These are phyloP conservation scores for Sphyrna mokarran DNA, from an alignment of 2,113 vertebrate genomes.

Conservation along the genomic window DNA sequence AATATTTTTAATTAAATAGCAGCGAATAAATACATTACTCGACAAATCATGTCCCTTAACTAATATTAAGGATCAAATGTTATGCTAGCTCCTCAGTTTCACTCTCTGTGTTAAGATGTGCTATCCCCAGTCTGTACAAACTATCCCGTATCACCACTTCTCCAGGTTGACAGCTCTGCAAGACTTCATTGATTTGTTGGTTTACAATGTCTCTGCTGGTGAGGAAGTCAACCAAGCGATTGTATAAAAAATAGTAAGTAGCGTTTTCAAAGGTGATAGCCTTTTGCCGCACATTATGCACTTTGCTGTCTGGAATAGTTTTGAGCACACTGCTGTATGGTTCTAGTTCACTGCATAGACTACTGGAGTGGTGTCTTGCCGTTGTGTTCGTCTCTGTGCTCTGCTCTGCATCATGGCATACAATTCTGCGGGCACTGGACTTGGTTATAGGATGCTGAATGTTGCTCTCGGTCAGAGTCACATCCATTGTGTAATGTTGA, in stretches of 20 bases:
- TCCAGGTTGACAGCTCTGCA: conserved; percentile 85
- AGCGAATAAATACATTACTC: conserved; percentile 24
- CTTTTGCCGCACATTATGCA: conserved; percentile 49
- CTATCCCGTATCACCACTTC: conserved; percentile 90
- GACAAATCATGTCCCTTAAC: conserved; percentile 14
- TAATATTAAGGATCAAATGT: conserved; percentile 46
- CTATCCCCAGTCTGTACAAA: conserved; percentile 86
- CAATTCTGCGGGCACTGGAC: conserved; percentile 64
- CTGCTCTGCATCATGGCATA: conserved; percentile 54
- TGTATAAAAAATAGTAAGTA: conserved; percentile 94
- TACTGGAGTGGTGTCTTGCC: conserved; percentile 63
- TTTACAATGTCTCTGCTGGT: conserved; percentile 85
- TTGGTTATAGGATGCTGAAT: conserved; percentile 82
- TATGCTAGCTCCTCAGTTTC: conserved; percentile 56
- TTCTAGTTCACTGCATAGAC: conserved; percentile 77
- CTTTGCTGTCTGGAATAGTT: conserved; percentile 53
- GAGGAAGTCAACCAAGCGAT: conserved; percentile 89
- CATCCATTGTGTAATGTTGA: conserved; percentile 69
- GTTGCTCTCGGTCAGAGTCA: conserved; percentile 63
- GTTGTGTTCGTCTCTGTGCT: conserved; percentile 45
- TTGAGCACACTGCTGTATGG: conserved; percentile 60
- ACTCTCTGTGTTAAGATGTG: conserved; percentile 80
- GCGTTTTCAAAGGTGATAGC: conserved; percentile 77
- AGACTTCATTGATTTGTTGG: conserved; percentile 80
- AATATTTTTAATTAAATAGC: conserved; percentile 42